A percentile compares a stretch with the other conserved stretches of the same genome.
These are phyloP conservation scores for Mycogona germanica DNA, from an alignment of 2,888 invertebrate species.

Conservation along the genomic window DNA sequence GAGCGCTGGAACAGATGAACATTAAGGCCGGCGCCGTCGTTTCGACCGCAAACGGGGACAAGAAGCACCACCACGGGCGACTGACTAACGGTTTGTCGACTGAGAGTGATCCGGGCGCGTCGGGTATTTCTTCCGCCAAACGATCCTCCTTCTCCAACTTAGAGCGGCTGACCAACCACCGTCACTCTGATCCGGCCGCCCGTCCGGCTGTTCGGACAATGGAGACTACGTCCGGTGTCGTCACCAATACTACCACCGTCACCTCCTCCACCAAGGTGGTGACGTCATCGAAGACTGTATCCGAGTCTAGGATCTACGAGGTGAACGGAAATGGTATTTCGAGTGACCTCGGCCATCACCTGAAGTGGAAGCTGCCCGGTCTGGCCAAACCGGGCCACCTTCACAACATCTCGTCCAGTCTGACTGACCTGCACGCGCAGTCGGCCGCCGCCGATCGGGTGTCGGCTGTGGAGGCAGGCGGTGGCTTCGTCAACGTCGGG, in stretches of 20 bases:
- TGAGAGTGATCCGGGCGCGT: no score
- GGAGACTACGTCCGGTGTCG: slow-evolving; percentile 3
- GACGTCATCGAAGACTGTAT: background rate
- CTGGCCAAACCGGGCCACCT: background rate
- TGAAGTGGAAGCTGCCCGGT: background rate
- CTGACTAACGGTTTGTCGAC: no score
- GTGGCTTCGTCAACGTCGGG: slow-evolving; percentile 12
- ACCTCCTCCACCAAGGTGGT: background rate
- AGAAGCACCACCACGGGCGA: background rate
- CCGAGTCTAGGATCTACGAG: background rate
- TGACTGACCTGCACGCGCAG: slow-evolving; percentile 22
- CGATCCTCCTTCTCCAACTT: no score
- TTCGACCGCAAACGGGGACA: background rate
- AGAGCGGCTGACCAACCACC: slow-evolving; percentile 20
- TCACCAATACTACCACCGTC: background rate
- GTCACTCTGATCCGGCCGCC: slow-evolving; percentile 24
- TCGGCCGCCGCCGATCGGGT: slow-evolving; percentile 10
- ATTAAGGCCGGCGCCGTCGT: slow-evolving; percentile 22
- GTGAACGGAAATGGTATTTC: no score
- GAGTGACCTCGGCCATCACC: background rate
- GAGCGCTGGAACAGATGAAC: slow-evolving; percentile 22
- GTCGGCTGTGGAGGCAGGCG: background rate
- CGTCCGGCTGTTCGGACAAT: no score
- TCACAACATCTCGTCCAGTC: slow-evolving; percentile 21
- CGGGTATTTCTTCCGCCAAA: no score